Percentiles rank a stretch among this genome's conserved stretches.
These are phyloP conservation scores for Germaria angustata DNA, from an alignment of 2,888 invertebrate genomes.

Conservation along the genomic window DNA sequence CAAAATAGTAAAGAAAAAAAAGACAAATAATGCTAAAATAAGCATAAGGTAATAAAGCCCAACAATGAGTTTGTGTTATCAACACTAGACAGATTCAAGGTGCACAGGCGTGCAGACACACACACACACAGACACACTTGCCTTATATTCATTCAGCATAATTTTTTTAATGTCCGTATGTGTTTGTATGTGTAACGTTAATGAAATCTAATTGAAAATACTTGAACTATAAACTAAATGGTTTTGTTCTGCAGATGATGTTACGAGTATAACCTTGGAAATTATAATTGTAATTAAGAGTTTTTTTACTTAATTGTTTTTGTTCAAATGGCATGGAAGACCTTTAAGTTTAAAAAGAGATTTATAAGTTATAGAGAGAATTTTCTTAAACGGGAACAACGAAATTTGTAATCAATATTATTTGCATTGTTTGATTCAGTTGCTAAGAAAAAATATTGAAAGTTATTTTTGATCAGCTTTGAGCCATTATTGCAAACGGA, in stretches of 20 bases:
- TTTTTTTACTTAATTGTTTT: background rate
- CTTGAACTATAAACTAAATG: conserved; percentile 60
- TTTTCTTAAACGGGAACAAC: no score
- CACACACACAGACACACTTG: background rate
- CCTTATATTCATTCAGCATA: background rate
- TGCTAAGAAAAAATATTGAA: no score
- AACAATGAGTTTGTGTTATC: conserved; percentile 63
- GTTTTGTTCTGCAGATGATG: conserved; percentile 43
- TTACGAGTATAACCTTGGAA: conserved; percentile 48
- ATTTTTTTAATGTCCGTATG: background rate
- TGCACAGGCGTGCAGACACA: conserved; percentile 14
- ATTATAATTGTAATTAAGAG: conserved; percentile 31
- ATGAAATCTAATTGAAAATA: conserved; percentile 64
- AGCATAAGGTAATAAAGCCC: conserved; percentile 60
- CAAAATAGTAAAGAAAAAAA: conserved; percentile 8
- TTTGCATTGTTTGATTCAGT: no score
- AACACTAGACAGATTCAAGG: conserved; percentile 64
- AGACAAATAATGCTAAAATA: conserved; percentile 61
- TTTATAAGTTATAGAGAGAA: no score
- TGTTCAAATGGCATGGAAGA: no score
- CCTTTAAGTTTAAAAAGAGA: no score
- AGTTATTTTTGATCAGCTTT: no score
- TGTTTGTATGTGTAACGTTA: conserved; percentile 25
- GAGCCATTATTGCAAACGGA: no score
- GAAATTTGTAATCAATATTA: no score